Percentiles rank a stretch among this genome's conserved stretches.
Evolutionary conservation across 2,888 invertebrate genomes (phyloP).

Genomic region (Spodoptera picta): DNA sequence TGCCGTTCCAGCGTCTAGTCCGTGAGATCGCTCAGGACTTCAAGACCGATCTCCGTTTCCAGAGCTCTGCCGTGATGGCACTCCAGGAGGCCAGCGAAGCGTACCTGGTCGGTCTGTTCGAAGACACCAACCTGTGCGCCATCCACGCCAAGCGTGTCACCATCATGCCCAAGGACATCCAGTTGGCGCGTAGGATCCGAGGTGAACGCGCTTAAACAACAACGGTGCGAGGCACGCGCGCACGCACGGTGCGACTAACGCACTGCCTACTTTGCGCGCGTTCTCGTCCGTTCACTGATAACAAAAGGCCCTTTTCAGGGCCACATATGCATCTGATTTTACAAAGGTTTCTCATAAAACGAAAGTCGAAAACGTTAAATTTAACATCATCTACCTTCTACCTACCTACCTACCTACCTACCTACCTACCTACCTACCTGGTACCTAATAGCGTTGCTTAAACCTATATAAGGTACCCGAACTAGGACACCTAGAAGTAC

Average conservation of each 20-base stretch:
- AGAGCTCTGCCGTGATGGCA: constrained; percentile 92
- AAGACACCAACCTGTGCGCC: constrained; percentile 99
- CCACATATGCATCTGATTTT: constrained; percentile 18
- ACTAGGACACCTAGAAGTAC: too few species aligned
- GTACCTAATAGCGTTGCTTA: too few species aligned
- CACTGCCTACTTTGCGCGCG: not conserved
- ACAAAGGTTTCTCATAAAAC: constrained; percentile 32
- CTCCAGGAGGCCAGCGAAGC: constrained; percentile 96
- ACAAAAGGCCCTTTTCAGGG: constrained; percentile 25
- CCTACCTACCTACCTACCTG: too few species aligned
- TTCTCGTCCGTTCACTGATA: constrained; percentile 3
- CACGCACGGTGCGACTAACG: not conserved
- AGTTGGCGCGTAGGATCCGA: constrained; percentile 97
- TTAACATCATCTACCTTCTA: too few species aligned
- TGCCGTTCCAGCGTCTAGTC: constrained; percentile 96
- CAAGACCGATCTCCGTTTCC: constrained; percentile 91
- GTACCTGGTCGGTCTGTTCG: constrained; percentile 97
- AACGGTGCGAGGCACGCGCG: constrained; percentile 1
- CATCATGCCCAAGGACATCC: constrained; percentile 99
- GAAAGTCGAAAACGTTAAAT: constrained; percentile 2
- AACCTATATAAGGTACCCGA: too few species aligned
- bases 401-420: not conserved
- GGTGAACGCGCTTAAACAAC: constrained; percentile 95
- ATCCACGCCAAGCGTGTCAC: constrained; percentile 99
- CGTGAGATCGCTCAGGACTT: constrained; percentile 97